A percentile compares a stretch with the other conserved stretches of the same genome.
phyloP scores from a whole-genome alignment of 2,888 invertebrate species.

The Drosophila antonietae region DNA sequence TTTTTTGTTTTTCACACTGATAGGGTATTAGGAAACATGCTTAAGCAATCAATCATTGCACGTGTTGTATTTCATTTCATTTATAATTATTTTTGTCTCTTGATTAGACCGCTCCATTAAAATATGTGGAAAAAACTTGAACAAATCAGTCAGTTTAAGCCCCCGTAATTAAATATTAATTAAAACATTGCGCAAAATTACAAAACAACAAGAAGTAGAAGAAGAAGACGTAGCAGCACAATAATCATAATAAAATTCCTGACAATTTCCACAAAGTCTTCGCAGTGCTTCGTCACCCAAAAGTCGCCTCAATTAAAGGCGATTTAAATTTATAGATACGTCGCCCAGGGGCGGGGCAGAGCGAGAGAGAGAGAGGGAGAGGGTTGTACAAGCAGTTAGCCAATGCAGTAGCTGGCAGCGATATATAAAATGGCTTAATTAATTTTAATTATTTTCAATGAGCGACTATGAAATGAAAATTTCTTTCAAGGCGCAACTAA shows the following conservation, averaged over 20 bases:
- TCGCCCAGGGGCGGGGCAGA: conserved; percentile 16
- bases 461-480: conserved; percentile 77
- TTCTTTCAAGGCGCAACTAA: conserved; percentile 73
- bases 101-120: conserved; percentile 52
- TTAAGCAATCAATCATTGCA: conserved; percentile 79
- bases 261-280: conserved; percentile 33
- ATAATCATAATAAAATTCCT: conserved; percentile 37
- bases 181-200: conserved; percentile 51
- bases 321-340: conserved; percentile 78
- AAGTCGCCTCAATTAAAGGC: conserved; percentile 74
- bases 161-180: conserved; percentile 56
- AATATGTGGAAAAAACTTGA: neutral
- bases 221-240: neutral
- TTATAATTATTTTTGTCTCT: conserved; percentile 1
- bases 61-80: conserved; percentile 42
- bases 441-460: conserved; percentile 79
- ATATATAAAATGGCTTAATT: conserved; percentile 73
- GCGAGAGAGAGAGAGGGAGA: neutral
- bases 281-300: conserved; percentile 63
- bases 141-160: conserved; percentile 59
- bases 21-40: conserved; percentile 20
- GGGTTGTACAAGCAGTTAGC: conserved; percentile 38
- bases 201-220: conserved; percentile 7
- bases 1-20: neutral
- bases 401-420: conserved; percentile 51